Percentiles rank a stretch among this genome's conserved stretches.
phyloP scores from a whole-genome alignment of 2,797 vertebrate genomes.

The Prunella strophiata region DNA sequence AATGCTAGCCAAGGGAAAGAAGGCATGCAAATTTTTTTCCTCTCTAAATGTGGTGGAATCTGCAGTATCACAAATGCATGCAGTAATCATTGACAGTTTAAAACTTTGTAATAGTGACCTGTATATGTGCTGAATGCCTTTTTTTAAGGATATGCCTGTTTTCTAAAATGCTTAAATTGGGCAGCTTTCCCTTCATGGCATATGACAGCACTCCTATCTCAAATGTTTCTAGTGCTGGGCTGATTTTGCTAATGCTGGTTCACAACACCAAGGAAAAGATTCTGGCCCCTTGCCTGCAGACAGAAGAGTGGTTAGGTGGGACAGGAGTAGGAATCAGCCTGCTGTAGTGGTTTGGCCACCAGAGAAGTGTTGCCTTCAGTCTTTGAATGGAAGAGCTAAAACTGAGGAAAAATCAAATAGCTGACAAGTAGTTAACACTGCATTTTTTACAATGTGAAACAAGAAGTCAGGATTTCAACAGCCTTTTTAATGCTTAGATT shows the following conservation, averaged over 20 bases:
- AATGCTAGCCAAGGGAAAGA: neutral
- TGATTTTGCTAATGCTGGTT: neutral
- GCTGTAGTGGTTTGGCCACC: neutral
- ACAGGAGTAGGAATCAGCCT: neutral
- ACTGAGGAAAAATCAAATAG: neutral
- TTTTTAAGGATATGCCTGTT: neutral
- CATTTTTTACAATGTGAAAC: neutral
- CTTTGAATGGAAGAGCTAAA: neutral
- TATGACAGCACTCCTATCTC: neutral
- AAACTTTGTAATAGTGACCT: neutral
- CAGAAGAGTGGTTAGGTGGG: neutral
- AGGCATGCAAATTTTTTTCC: neutral
- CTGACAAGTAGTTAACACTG: neutral
- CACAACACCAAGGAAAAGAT: neutral
- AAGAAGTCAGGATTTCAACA: neutral
- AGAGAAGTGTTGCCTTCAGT: neutral
- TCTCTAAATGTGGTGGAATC: neutral
- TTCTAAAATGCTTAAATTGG: neutral
- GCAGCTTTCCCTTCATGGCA: neutral
- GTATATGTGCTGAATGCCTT: neutral
- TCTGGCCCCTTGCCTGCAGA: neutral
- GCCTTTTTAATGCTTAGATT: neutral
- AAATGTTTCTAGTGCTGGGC: neutral
- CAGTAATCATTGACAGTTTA: neutral
- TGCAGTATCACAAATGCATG: neutral